Conservation (phyloP, 2,797 vertebrate species). For the Merluccius polli region DNA sequence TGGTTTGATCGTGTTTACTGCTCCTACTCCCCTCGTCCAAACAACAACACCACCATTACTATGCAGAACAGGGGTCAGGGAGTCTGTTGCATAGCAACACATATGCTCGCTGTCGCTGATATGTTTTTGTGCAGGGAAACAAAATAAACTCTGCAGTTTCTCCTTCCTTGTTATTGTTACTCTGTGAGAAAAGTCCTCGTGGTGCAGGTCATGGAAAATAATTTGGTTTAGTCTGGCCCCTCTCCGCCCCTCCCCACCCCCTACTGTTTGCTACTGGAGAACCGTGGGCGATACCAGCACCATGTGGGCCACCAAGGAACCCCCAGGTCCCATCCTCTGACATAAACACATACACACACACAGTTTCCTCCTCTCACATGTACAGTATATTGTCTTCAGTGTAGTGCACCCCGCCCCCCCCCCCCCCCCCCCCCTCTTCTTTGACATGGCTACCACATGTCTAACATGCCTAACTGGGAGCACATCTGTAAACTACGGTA, state of each 20-base stretch:
- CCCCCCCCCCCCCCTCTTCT: slow-evolving; percentile 9
- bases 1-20: slow-evolving; percentile 45
- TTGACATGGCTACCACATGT: slow-evolving; percentile 43
- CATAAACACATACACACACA: neutral
- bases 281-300: neutral
- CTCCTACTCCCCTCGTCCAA: slow-evolving; percentile 24
- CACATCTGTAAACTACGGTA: slow-evolving; percentile 16
- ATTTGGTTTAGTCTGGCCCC: slow-evolving; percentile 13
- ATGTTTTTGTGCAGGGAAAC: neutral
- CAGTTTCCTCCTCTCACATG: slow-evolving; percentile 41
- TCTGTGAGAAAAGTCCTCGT: neutral
- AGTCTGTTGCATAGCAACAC: slow-evolving; percentile 7
- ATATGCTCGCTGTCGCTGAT: neutral
- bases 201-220: slow-evolving; percentile 1
- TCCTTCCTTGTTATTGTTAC: neutral
- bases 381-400: slow-evolving; percentile 19
- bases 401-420: slow-evolving; percentile 43
- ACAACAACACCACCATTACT: slow-evolving; percentile 30
- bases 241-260: slow-evolving; percentile 4
- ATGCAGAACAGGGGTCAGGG: neutral
- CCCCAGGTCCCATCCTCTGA: neutral
- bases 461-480: slow-evolving; percentile 14
- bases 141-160: neutral
- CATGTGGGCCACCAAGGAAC: neutral
- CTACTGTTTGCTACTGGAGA: neutral